phyloP scores from a whole-genome alignment of 2,797 vertebrate species.

The Euthynnus affinis region DNA sequence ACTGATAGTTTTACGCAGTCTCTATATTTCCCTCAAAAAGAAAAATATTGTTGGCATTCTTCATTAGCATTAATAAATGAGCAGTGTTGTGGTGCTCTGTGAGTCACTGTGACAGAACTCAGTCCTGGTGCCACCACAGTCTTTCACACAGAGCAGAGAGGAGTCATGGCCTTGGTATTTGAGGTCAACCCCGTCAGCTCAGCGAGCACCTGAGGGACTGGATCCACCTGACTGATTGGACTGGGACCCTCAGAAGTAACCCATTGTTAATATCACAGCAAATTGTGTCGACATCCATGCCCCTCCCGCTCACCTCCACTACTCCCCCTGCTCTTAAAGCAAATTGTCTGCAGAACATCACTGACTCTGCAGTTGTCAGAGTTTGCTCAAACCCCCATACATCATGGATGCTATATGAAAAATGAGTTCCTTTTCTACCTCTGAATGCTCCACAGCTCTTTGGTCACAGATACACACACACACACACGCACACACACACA shows the following conservation, averaged over 20 bases:
- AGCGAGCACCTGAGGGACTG: slow-evolving; percentile 30
- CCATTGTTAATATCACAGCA: slow-evolving; percentile 59
- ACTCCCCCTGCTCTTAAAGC: slow-evolving; percentile 16
- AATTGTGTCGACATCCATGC: slow-evolving; percentile 39
- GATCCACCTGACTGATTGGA: slow-evolving; percentile 54
- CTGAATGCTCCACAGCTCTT: slow-evolving; percentile 25
- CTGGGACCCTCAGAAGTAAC: slow-evolving; percentile 42
- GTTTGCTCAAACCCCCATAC: slow-evolving; percentile 46
- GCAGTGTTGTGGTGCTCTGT: not conserved
- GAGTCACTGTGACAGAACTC: slow-evolving; percentile 27
- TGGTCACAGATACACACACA: not conserved
- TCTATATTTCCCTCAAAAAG: not conserved
- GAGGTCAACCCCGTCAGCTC: slow-evolving; percentile 20
- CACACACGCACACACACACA: not conserved
- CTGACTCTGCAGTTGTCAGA: slow-evolving; percentile 59
- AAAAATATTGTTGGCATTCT: not conserved
- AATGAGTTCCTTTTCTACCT: slow-evolving; percentile 39
- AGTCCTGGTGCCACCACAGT: slow-evolving; percentile 15
- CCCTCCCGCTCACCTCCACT: not conserved
- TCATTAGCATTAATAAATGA: not conserved
- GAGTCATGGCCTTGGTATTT: slow-evolving; percentile 7
- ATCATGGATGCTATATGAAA: slow-evolving; percentile 62
- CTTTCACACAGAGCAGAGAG: slow-evolving; percentile 22
- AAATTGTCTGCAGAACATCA: slow-evolving; percentile 77
- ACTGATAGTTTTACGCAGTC: not conserved